These are phyloP conservation scores for Limnodromus scolopaceus DNA, from an alignment of 2,797 vertebrate genomes.

Conservation along the genomic window DNA sequence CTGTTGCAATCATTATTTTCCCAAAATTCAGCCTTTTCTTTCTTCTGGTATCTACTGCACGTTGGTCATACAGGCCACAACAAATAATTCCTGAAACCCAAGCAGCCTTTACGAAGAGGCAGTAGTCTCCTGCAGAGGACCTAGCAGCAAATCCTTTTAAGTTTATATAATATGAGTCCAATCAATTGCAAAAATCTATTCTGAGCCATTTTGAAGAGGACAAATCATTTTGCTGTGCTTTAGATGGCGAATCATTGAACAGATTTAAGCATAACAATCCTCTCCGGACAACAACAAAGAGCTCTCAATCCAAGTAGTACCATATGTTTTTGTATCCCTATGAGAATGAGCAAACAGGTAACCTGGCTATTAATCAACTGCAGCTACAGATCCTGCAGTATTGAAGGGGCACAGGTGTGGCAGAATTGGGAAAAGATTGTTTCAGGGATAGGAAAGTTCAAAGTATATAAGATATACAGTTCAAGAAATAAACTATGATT, in stretches of 20 bases:
- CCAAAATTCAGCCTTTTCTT: neutral
- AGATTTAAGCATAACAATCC: neutral
- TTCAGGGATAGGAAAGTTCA: neutral
- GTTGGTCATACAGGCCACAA: neutral
- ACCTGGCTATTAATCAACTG: neutral
- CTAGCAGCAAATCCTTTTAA: neutral
- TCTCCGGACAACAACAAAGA: neutral
- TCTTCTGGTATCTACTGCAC: neutral
- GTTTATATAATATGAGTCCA: neutral
- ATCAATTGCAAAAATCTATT: slow-evolving; percentile 12
- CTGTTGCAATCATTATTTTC: neutral
- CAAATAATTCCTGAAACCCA: neutral
- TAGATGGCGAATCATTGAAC: neutral
- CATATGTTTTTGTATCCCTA: neutral
- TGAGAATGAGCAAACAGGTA: neutral
- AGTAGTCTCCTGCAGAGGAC: neutral
- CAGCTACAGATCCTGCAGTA: neutral
- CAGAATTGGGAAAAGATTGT: neutral
- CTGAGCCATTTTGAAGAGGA: neutral
- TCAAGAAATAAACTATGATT: neutral
- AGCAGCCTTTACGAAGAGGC: neutral
- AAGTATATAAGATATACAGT: neutral
- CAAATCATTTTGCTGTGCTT: neutral
- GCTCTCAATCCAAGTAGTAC: neutral
- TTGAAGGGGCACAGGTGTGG: neutral